Evolutionary conservation across 2,888 invertebrate species (phyloP), one percentile per base, ranked within the genome.

Genomic region (Cantharis lateralis): DNA sequence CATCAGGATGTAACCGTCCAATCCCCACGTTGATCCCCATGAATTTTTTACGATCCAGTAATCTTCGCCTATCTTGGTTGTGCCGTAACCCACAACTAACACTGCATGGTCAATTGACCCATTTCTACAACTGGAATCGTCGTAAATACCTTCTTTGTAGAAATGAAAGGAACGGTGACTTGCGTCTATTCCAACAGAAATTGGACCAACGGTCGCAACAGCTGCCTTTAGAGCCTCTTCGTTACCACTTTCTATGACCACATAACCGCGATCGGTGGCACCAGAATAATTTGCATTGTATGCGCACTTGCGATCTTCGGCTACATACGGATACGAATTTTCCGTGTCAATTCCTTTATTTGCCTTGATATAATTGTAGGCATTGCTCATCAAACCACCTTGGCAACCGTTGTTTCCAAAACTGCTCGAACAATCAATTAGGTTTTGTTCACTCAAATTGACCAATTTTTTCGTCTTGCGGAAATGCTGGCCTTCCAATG

Each of bases 21-120:
- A 91, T 32, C 97, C 97, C 97, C 97, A 98, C 13, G 89, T 86
- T 80, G 89, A 88, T 11, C 94, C 92, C 95, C 95, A 96, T 70
- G 95, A 95, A 89, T 96, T 96, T 90, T 96, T 96, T 75, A 96
- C 95, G 20, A 96, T 89, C 95, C 95, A 96, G 88, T 94, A 96
- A 87, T 95, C 95, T 75, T 91, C 87, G 75, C 95, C 95, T 24
- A 5, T 9, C 81, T 91, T 90, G 82, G 92, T 92, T 3, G 93
- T 91, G 82, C 96, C 96, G 88, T 96, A 96, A 0, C 96, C 96
- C 15, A 96, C 95, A 77, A 92, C 93, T 82, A 96, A 87, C 15
- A 96, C 96, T 79, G 96, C 98, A 84, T 98, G 98, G 89, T 98
- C 96, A 62, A 98, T 89, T 24, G 9, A 4, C 89, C 83, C 63